Percentiles rank a stretch among this genome's conserved stretches.
These are phyloP conservation scores for Euglossa dilemma DNA, from an alignment of 1,140 invertebrate genomes.

Conservation along the genomic window DNA sequence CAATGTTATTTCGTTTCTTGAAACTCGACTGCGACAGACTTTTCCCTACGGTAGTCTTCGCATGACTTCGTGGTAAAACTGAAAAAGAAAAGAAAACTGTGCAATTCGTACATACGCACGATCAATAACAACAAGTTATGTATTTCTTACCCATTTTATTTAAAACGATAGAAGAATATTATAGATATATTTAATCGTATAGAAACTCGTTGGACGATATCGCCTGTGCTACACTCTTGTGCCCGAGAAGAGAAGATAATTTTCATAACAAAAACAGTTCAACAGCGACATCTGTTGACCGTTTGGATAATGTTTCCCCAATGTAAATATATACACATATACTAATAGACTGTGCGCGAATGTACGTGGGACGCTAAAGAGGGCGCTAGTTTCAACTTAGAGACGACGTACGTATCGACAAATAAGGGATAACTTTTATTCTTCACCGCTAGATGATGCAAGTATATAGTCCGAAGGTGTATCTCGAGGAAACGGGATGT, in stretches of 20 bases:
- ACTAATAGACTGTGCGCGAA: too few species aligned
- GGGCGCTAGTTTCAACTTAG: background rate
- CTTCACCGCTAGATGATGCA: too few species aligned
- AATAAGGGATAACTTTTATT: background rate
- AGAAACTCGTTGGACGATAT: too few species aligned
- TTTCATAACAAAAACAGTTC: too few species aligned
- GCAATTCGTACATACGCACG: too few species aligned
- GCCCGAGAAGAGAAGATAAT: too few species aligned
- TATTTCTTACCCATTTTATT: slow-evolving; percentile 18
- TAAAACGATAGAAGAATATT: background rate
- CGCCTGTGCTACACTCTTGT: too few species aligned
- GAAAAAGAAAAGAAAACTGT: background rate
- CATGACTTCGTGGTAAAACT: background rate
- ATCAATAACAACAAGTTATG: background rate
- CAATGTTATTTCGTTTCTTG: too few species aligned
- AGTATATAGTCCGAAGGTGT: too few species aligned
- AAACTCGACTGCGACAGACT: background rate
- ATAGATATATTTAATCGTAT: background rate
- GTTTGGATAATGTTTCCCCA: background rate
- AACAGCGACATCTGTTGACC: background rate
- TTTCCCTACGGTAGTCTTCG: background rate
- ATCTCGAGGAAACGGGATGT: too few species aligned
- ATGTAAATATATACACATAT: too few species aligned
- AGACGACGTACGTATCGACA: background rate
- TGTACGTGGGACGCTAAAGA: background rate